phyloP scores from a whole-genome alignment of 2,888 invertebrate genomes.

The Acanthosepion pharaonis region DNA sequence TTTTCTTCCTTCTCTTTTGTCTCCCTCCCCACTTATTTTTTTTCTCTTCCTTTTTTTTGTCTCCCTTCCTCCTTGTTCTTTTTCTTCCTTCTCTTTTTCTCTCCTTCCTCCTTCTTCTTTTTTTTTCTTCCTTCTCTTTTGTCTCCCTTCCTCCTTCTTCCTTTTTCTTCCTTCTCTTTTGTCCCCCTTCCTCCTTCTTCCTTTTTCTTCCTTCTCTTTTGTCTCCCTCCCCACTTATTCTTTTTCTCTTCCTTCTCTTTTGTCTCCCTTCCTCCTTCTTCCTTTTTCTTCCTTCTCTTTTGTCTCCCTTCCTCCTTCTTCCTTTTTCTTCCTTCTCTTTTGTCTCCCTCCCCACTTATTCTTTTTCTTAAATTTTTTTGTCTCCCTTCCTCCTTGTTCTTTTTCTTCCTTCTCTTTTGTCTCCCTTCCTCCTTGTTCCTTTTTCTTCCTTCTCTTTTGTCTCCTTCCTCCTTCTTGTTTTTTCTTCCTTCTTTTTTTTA shows the following conservation, averaged over 20 bases:
- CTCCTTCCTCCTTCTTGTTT: no score
- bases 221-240: not conserved
- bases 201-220: no score
- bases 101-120: not conserved
- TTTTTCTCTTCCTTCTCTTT: not conserved
- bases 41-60: no score
- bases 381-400: not conserved
- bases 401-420: not conserved
- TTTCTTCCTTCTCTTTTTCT: not conserved
- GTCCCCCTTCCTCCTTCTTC: not conserved
- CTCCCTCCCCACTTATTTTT: no score
- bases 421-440: not conserved
- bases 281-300: not conserved
- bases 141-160: not conserved
- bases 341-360: not conserved
- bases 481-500: not conserved
- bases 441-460: not conserved
- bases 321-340: not conserved
- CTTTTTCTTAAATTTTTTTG: not conserved
- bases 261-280: not conserved
- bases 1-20: not conserved
- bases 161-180: not conserved
- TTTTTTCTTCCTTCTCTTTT: not conserved
- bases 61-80: not conserved
- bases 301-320: not conserved